Base-by-base conservation (phyloP, 2,888 invertebrate species). In the Ectropis crepuscularia region DNA sequence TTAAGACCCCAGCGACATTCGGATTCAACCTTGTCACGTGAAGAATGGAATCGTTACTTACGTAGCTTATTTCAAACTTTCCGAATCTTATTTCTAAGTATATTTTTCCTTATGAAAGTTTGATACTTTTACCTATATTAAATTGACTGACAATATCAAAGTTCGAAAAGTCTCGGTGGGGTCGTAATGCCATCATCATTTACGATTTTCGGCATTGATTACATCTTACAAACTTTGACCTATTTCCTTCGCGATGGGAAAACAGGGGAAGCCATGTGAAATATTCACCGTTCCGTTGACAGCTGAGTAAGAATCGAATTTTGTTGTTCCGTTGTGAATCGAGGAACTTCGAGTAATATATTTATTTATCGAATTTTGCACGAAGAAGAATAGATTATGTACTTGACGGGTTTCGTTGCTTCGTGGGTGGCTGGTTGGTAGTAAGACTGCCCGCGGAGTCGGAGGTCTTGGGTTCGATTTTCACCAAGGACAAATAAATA, bases 281-380 rank as follows among this genome's bases (percentile, higher is more conserved):
- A 83, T 82, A 88, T 86, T 86, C 80, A 82, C 77, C 62, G 75
- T 68, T 71, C 68, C 65, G 75, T 77, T 84, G 86, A 86, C 85
- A 87, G 81, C 79, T 82, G 80, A 80, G 81, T 70, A 80, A 75
- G 83, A 86, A 88, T 87, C 78, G 80, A 85, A 84, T 85, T 86
- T 50, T 50, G 16, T 28, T 28, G 16, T 28, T 28, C 16, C 82
- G 76, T 57, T 45, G 61, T 62, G 74, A 12, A 75, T 63, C 63
- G 65, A 71, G 67, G 38, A 37, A 50, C 51, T 48, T 42, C 53
- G 67, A 59, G 67, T 66, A 28, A 28, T 28, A 28, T 28, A 28
- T 28, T 70, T 68, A 70, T 61, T 67, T 63, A 73, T 70, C 72
- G 70, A 67, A 73, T 72, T 78, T 63, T 63, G 72, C 71, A 72